Percentiles rank a stretch among this genome's conserved stretches.
Conservation (phyloP, 2,888 invertebrate genomes). For the Baccha elongata region DNA sequence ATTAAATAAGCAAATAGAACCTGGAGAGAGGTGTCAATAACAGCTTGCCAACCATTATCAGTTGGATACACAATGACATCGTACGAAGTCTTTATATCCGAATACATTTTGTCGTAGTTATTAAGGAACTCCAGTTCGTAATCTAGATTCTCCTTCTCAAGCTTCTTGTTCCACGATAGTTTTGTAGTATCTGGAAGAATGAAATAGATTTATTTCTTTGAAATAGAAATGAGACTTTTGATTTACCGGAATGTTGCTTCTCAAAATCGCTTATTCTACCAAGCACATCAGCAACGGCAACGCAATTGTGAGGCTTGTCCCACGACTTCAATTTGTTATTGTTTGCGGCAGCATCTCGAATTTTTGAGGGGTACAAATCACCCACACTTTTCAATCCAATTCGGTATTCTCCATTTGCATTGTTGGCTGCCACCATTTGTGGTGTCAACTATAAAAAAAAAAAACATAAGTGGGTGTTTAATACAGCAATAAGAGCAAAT, state of each 20-base stretch:
- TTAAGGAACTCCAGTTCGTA: slow-evolving; percentile 92
- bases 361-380: slow-evolving; percentile 92
- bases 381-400: slow-evolving; percentile 93
- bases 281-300: slow-evolving; percentile 89
- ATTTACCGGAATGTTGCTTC: slow-evolving; percentile 84
- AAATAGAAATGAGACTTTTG: neutral
- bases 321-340: slow-evolving; percentile 92
- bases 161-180: slow-evolving; percentile 87
- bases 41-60: slow-evolving; percentile 90
- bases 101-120: slow-evolving; percentile 92
- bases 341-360: slow-evolving; percentile 91
- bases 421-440: slow-evolving; percentile 84
- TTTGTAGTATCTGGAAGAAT: slow-evolving; percentile 82
- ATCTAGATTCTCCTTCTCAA: slow-evolving; percentile 94
- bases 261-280: slow-evolving; percentile 91
- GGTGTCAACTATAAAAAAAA: slow-evolving; percentile 76
- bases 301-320: slow-evolving; percentile 91
- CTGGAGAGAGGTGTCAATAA: slow-evolving; percentile 80
- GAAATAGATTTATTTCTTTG: neutral
- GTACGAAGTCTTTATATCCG: slow-evolving; percentile 93
- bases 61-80: slow-evolving; percentile 97
- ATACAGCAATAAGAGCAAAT: slow-evolving; percentile 22
- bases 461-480: slow-evolving; percentile 8
- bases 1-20: slow-evolving; percentile 73
- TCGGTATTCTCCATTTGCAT: slow-evolving; percentile 91